These are phyloP conservation scores for Vulpes vulpes DNA, from an alignment of 2,113 vertebrate species.

Conservation along the genomic window DNA sequence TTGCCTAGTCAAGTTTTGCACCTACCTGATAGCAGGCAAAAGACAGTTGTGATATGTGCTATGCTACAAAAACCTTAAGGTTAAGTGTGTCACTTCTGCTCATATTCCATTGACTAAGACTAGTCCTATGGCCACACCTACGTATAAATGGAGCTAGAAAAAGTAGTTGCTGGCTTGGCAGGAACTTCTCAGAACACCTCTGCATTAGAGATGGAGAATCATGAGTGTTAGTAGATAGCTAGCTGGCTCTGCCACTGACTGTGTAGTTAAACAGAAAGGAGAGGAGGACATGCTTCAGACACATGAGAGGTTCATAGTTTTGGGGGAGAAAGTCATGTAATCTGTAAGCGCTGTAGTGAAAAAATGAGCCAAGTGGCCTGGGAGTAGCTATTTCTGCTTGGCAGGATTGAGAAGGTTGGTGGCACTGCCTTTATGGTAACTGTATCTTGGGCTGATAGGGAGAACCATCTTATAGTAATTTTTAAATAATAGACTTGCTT, in stretches of 20 bases:
- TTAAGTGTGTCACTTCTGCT: neutral
- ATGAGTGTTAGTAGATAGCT: neutral
- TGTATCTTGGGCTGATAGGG: neutral
- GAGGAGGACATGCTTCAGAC: neutral
- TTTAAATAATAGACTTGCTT: conserved; percentile 9
- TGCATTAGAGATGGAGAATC: neutral
- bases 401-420: neutral
- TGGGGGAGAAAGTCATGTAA: neutral
- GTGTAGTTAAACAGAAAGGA: neutral
- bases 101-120: neutral
- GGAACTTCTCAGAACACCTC: neutral
- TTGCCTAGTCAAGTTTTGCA: neutral
- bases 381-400: neutral
- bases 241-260: neutral
- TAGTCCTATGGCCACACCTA: neutral
- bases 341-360: fast-evolving
- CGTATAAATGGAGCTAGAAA: neutral
- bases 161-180: neutral
- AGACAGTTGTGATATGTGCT: neutral
- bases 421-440: neutral
- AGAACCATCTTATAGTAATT: neutral
- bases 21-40: neutral
- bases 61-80: neutral
- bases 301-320: neutral
- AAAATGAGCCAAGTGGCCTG: neutral